Evolutionary conservation across 2,888 invertebrate genomes (phyloP), one percentile per base, ranked within the genome.

Genomic region (Rhogogaster chlorosoma): DNA sequence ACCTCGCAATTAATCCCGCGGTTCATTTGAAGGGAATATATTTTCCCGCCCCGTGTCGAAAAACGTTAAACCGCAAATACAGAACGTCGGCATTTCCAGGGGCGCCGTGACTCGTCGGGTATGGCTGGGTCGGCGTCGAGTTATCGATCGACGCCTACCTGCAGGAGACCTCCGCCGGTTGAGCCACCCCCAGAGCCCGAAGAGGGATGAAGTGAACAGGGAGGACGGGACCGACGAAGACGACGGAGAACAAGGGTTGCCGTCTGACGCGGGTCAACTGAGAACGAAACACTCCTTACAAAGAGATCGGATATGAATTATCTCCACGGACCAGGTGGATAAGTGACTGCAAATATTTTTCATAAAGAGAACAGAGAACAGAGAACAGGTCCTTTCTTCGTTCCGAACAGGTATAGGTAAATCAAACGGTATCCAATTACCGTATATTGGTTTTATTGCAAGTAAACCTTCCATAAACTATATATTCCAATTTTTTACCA

Each of bases 141-240:
- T 90, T 93, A 93, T 93, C 92, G 93, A 92, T 92, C 92, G 90
- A 89, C 85, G 88, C 90, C 92, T 90, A 92, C 92, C 92, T 92
- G 92, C 89, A 87, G 86, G 86, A 89, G 89, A 89, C 90, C 90
- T 90, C 90, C 61, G 61, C 80, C 61, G 80, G 80, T 80, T 38
- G 80, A 61, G 80, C 80, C 80, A n/a, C 80, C 80, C 80, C 61
- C 80, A 80, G 53, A 53, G 80, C 61, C 42, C 38, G 26, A 80
- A 49, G 80, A 80, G 80, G 36, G 80, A 80, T 22, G 26, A 15
- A 61, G 78, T 26, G 78, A 36, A 61, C 78, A 38, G 61, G 22
- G 80, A 61, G 80, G 57, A 80, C 18, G 80, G 61, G 49, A 36
- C 36, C 80, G 80, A 61, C 61, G 61, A 61, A 80, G 61, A 57